Evolutionary conservation across 2,888 invertebrate species (phyloP), one percentile per base, ranked within the genome.

Genomic region (Loripinus fragilis): DNA sequence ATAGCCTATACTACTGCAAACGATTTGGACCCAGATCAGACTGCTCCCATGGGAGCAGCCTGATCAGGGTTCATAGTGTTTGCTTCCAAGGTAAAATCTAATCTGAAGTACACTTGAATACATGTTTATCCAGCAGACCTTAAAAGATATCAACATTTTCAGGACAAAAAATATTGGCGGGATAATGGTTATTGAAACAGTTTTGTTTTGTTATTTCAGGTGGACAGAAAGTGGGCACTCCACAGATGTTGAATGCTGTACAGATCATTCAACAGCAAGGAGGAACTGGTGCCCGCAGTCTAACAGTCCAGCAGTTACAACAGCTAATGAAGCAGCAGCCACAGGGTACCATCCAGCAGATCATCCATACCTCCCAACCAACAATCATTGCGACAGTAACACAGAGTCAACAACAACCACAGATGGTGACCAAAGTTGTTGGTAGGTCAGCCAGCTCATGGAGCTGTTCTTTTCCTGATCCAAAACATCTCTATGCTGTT

Each of bases 191-290:
- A n/a, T n/a, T n/a, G n/a, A n/a, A n/a, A n/a, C n/a, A n/a, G n/a
- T n/a, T n/a, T n/a, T n/a, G n/a, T n/a, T n/a, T 38, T 52, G 2
- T 52, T 8, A 52, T 35, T 68, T 42, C 50, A 75, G 75, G 67
- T 50, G 78, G 83, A 12, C 87, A 85, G 69, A 87, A 71, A 67
- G 78, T 79, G 33, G 85, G 74, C 38, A 86, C 88, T 41, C 81
- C 83, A 17, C 89, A 86, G 77, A 78, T 81, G 73, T 82, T 91
- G 83, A 89, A 86, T 79, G 87, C 90, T n/a, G 90, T 91, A 30
- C 94, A 97, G 78, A 96, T 97, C 70, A 96, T 97, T 3, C 96
- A 96, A 88, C 92, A 91, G 72, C 88, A 88, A 75, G 38, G 38
- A 38, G 38, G 38, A 38, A 52, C 70, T 25, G 55, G 74, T 33